Conservation (phyloP, 2,113 vertebrate species). For the Chloroceryle aenea region DNA sequence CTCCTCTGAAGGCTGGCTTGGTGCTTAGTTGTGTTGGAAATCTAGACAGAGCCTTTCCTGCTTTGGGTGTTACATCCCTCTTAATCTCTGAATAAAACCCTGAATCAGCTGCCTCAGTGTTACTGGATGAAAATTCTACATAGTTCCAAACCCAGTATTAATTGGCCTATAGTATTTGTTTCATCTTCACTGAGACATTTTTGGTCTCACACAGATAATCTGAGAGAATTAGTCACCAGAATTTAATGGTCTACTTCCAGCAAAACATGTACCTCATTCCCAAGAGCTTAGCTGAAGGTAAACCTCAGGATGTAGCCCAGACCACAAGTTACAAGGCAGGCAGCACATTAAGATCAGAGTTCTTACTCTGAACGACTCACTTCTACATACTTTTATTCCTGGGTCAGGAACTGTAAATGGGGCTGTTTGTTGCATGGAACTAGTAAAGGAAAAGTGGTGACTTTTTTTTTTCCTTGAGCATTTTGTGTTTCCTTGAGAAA, state of each 20-base stretch:
- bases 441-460: neutral
- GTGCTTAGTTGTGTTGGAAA: neutral
- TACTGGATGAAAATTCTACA: neutral
- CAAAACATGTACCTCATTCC: neutral
- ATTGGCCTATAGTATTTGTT: neutral
- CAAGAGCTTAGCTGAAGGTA: neutral
- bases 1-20: neutral
- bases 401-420: neutral
- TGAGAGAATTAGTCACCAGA: neutral
- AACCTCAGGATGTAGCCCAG: neutral
- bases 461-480: neutral
- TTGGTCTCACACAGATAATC: neutral
- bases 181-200: neutral
- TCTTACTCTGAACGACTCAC: neutral
- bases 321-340: neutral
- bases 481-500: neutral
- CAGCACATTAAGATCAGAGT: neutral
- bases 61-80: neutral
- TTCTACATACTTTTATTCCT: neutral
- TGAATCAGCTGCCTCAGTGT: neutral
- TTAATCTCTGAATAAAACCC: neutral
- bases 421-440: neutral
- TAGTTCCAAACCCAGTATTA: neutral
- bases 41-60: neutral
- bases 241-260: neutral